Percentiles rank a stretch among this genome's conserved stretches.
Conservation (phyloP, 2,888 invertebrate species). For the Drosophila ezoana region DNA sequence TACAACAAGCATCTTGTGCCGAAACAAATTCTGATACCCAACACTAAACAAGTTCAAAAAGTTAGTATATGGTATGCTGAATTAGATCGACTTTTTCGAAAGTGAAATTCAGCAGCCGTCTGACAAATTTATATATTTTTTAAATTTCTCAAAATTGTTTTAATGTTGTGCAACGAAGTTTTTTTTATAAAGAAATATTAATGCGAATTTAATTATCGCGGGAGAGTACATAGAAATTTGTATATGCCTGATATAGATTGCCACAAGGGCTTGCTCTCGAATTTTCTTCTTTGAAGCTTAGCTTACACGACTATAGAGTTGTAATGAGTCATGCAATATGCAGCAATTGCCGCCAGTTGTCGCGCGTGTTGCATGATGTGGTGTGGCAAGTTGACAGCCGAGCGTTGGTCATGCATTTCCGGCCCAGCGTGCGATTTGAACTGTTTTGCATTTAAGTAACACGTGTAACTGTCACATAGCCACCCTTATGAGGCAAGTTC, state of each 20-base stretch:
- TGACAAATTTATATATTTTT: no score
- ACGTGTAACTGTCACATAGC: conserved; percentile 54
- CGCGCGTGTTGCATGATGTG: conserved; percentile 51
- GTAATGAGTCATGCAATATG: conserved; percentile 29
- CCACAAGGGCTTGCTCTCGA: background rate
- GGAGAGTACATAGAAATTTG: conserved; percentile 8
- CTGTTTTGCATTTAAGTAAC: conserved; percentile 34
- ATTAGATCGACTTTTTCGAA: no score
- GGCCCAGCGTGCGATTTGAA: conserved; percentile 26
- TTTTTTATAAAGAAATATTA: background rate
- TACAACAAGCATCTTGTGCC: no score
- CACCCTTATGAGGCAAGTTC: background rate
- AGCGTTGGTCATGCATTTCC: conserved; percentile 65
- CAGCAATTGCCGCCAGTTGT: conserved; percentile 17
- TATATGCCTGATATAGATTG: background rate
- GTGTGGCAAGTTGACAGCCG: conserved; percentile 42
- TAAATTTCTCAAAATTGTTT: no score
- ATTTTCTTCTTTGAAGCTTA: background rate
- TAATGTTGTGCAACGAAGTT: no score
- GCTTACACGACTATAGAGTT: conserved; percentile 16
- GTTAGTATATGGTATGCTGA: no score
- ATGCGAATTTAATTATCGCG: background rate
- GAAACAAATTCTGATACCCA: no score
- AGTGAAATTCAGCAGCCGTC: no score
- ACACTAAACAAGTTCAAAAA: no score